Conservation (phyloP, 2,888 invertebrate species). For the Acanthosepion esculentum region DNA sequence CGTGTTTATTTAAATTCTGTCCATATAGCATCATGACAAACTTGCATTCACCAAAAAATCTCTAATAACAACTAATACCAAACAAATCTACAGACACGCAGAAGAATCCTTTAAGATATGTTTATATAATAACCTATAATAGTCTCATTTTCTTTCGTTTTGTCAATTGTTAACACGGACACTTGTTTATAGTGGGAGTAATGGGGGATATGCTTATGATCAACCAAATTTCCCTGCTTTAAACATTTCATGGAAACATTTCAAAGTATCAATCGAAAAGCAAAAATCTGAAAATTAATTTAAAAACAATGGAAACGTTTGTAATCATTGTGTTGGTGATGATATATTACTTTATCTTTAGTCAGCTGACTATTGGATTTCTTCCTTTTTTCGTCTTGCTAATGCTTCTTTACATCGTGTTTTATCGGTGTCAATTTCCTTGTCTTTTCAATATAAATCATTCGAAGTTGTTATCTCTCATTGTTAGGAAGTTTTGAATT, state of each 20-base stretch:
- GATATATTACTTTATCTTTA: background rate
- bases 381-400: background rate
- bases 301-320: conserved; percentile 21
- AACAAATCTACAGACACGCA: background rate
- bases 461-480: background rate
- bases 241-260: background rate
- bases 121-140: background rate
- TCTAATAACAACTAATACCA: too few species aligned
- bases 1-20: too few species aligned
- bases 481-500: background rate
- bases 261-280: conserved; percentile 21
- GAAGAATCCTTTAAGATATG: background rate
- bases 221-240: background rate
- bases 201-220: background rate
- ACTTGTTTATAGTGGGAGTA: background rate
- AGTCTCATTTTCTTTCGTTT: too few species aligned
- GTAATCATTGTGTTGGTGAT: background rate
- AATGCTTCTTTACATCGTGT: background rate
- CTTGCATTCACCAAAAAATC: background rate
- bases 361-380: background rate
- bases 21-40: too few species aligned
- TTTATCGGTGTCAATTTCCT: background rate
- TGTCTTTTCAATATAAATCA: background rate
- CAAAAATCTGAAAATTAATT: conserved; percentile 33
- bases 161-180: too few species aligned